Evolutionary conservation across 2,113 vertebrate species (phyloP).

Genomic region (Fregetta grallaria): DNA sequence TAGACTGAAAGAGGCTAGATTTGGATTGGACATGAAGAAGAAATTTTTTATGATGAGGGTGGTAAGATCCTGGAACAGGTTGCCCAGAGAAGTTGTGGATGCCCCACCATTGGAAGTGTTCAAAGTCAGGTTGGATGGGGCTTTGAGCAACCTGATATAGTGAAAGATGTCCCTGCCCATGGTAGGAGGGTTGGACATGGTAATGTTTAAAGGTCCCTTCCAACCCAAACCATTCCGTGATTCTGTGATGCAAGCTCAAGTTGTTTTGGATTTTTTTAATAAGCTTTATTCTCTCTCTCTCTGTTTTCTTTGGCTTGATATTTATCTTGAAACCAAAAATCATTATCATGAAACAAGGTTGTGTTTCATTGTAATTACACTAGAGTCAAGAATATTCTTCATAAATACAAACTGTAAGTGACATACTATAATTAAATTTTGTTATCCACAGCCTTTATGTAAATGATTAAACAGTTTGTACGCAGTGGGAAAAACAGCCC

Average conservation of each 20-base stretch:
- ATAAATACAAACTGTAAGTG: background rate
- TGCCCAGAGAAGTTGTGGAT: background rate
- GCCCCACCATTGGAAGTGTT: background rate
- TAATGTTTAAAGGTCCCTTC: background rate
- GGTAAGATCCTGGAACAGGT: background rate
- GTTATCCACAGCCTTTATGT: background rate
- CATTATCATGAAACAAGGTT: background rate
- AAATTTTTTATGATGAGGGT: background rate
- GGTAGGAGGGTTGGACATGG: rapidly evolving
- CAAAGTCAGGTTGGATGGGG: background rate
- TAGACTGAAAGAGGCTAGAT: background rate
- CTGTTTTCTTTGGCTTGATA: background rate
- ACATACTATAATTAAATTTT: background rate
- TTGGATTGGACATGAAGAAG: background rate
- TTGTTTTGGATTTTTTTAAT: background rate
- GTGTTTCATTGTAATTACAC: background rate
- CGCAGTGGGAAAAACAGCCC: background rate
- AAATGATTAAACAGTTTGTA: slow-evolving; percentile 2
- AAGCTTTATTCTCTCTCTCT: background rate
- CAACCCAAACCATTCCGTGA: background rate
- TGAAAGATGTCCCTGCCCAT: background rate
- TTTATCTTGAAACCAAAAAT: background rate
- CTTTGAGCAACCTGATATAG: background rate
- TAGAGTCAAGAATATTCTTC: background rate
- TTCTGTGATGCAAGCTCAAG: background rate